phyloP scores from a whole-genome alignment of 1,140 invertebrate species.

The Pogonognathellus flavescens region DNA sequence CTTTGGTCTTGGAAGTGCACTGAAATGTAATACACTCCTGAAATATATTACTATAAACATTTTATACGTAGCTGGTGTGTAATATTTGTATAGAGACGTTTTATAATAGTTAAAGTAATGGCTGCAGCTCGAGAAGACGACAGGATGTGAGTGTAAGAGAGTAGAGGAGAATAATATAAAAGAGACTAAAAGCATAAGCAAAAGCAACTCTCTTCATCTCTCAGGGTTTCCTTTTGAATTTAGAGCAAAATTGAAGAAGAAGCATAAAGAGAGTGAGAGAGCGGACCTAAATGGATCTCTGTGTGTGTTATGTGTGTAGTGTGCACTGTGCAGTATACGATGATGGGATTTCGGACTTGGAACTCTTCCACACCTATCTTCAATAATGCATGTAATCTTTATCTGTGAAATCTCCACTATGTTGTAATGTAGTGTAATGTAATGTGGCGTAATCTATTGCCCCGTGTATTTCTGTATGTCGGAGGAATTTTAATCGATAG shows the following conservation, averaged over 20 bases:
- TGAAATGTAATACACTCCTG: not conserved
- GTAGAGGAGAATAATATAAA: not conserved
- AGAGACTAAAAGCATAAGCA: conserved; percentile 30
- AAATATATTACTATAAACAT: not conserved
- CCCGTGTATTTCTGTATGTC: conserved; percentile 30
- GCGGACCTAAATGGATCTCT: conserved; percentile 28
- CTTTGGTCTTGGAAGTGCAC: not conserved
- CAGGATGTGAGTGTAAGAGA: conserved; percentile 29
- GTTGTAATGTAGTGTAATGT: conserved; percentile 53
- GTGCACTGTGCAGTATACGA: not conserved
- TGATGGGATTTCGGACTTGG: conserved; percentile 39
- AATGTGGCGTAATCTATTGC: conserved; percentile 57
- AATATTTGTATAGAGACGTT: not conserved
- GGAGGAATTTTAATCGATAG: conserved; percentile 61
- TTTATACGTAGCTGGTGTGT: not conserved
- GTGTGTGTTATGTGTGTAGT: conserved; percentile 2
- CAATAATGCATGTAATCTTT: conserved; percentile 56
- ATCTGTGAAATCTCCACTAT: conserved; percentile 44
- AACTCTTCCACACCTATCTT: conserved; percentile 55
- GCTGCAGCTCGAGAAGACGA: not conserved
- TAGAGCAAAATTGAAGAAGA: conserved; percentile 27
- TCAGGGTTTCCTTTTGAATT: conserved; percentile 27
- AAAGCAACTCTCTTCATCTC: conserved; percentile 27
- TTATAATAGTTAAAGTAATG: conserved; percentile 34
- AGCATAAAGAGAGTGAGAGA: not conserved